A percentile compares a stretch with the other conserved stretches of the same genome.
These are phyloP conservation scores for Nipponia nippon DNA, from an alignment of 2,113 vertebrate species.

Conservation along the genomic window DNA sequence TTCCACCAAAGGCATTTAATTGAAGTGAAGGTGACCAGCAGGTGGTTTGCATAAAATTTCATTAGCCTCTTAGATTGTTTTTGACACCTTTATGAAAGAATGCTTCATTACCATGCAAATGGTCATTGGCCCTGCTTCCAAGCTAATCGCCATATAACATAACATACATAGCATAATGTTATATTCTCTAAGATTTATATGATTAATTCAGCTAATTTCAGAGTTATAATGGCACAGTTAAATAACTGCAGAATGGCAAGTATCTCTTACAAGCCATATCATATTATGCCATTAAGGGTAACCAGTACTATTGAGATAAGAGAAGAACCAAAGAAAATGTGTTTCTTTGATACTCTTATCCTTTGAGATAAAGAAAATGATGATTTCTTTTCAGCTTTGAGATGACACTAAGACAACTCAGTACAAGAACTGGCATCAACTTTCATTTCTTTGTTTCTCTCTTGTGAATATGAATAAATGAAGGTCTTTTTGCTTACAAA, in stretches of 20 bases:
- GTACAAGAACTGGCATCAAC: neutral
- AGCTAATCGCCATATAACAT: neutral
- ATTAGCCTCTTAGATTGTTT: slow-evolving; percentile 50
- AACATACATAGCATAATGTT: neutral
- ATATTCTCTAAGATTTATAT: slow-evolving; percentile 1
- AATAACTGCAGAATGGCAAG: neutral
- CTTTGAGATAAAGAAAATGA: neutral
- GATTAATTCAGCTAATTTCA: slow-evolving; percentile 25
- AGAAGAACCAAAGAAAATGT: neutral
- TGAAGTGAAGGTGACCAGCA: slow-evolving; percentile 62
- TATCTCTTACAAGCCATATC: neutral
- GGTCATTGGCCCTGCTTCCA: neutral
- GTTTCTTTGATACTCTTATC: neutral
- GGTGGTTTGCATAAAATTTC: slow-evolving; percentile 59
- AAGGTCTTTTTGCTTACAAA: neutral
- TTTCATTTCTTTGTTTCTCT: neutral
- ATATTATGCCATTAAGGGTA: neutral
- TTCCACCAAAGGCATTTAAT: slow-evolving; percentile 18
- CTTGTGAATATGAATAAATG: neutral
- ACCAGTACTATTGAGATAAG: neutral
- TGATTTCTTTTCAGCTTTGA: neutral
- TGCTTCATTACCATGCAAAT: slow-evolving; percentile 46
- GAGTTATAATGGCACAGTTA: neutral
- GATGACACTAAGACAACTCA: neutral
- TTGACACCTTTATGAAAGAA: slow-evolving; percentile 54